Conservation (phyloP, 2,888 invertebrate genomes). For the Macrosiphum euphorbiae region DNA sequence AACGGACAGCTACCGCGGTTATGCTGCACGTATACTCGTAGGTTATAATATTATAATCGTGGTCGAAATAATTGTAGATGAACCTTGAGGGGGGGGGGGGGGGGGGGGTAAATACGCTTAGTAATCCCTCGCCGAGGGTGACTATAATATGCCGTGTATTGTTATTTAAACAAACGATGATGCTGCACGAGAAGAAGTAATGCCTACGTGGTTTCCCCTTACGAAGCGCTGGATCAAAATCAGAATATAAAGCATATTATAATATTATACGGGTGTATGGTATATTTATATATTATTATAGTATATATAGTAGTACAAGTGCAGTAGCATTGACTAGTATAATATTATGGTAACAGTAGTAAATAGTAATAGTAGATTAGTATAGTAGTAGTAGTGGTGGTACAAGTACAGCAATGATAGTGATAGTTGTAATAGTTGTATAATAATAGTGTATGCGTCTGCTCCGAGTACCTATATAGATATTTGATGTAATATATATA, state of each 20-base stretch:
- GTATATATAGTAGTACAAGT: neutral
- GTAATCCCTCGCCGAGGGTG: neutral
- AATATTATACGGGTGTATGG: neutral
- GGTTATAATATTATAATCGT: neutral
- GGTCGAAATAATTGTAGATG: neutral
- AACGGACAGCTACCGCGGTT: neutral
- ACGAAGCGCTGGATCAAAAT: neutral
- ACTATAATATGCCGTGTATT: neutral
- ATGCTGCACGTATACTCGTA: neutral
- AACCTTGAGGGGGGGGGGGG: neutral
- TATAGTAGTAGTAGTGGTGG: neutral
- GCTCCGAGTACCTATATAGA: neutral
- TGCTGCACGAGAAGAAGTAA: neutral
- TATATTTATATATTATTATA: neutral
- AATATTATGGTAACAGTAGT: slow-evolving; percentile 12
- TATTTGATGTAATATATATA: neutral
- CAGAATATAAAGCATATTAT: neutral
- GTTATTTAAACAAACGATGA: neutral
- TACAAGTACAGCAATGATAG: neutral
- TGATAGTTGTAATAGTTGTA: slow-evolving; percentile 18
- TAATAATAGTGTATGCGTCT: neutral
- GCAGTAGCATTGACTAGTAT: neutral
- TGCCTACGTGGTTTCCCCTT: neutral
- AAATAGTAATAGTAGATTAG: neutral
- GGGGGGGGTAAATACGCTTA: neutral